Conservation (phyloP, 1,140 invertebrate genomes). For the Ruditapes philippinarum region DNA sequence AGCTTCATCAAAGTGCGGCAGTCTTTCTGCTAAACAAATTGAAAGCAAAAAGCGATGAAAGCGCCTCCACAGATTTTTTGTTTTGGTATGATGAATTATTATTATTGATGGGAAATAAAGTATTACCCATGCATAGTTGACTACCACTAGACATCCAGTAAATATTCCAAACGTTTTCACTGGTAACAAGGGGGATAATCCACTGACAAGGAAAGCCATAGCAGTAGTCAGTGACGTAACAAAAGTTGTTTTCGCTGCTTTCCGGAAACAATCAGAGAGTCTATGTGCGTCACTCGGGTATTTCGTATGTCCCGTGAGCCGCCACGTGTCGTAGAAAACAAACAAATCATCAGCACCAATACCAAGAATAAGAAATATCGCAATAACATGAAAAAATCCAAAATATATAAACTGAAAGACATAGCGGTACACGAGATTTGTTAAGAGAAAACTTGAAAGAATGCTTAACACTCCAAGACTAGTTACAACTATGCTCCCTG, state of each 20-base stretch:
- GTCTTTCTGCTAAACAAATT: constrained; percentile 4
- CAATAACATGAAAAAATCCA: constrained; percentile 82
- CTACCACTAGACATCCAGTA: constrained; percentile 76
- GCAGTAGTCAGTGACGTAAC: constrained; percentile 82
- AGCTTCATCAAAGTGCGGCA: not conserved
- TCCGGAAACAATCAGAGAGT: constrained; percentile 81
- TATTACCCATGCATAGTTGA: constrained; percentile 83
- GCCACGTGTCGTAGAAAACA: constrained; percentile 83
- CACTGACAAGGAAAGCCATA: constrained; percentile 80
- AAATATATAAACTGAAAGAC: constrained; percentile 80
- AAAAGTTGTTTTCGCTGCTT: constrained; percentile 80
- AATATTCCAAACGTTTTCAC: constrained; percentile 83
- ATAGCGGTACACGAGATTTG: constrained; percentile 81
- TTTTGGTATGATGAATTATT: constrained; percentile 78
- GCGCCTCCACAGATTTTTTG: constrained; percentile 54
- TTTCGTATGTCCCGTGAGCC: constrained; percentile 67
- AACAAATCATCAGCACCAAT: constrained; percentile 84
- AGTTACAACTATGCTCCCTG: constrained; percentile 62
- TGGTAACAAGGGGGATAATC: constrained; percentile 77
- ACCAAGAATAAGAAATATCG: constrained; percentile 82
- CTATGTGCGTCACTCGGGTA: constrained; percentile 77
- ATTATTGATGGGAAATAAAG: constrained; percentile 83
- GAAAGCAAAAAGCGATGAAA: constrained; percentile 18
- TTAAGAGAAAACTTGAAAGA: constrained; percentile 78
- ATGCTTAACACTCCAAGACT: constrained; percentile 71